Evolutionary conservation across 2,888 invertebrate genomes (phyloP).

Genomic region (Tipula helvola): DNA sequence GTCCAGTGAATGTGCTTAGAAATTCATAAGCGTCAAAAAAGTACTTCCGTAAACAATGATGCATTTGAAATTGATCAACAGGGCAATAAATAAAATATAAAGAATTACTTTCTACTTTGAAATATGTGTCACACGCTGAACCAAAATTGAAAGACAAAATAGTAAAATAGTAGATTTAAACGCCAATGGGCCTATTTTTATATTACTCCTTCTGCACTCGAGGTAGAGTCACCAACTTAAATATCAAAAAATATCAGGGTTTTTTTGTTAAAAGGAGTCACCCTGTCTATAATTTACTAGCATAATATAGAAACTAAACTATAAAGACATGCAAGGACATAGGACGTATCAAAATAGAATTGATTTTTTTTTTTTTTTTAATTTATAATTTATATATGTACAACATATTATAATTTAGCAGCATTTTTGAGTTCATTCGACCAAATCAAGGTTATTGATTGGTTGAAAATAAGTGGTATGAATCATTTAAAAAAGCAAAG

Average conservation of each 20-base stretch:
- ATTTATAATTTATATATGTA: not conserved
- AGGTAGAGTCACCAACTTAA: not conserved
- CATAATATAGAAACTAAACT: not conserved
- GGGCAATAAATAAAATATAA: not conserved
- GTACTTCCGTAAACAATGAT: not conserved
- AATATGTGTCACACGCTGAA: not conserved
- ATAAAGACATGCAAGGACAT: not conserved
- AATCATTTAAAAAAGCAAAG: not conserved
- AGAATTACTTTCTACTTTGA: not conserved
- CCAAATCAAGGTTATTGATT: slow-evolving; percentile 4
- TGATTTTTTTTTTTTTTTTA: not conserved
- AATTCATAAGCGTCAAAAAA: not conserved
- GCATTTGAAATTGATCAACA: not conserved
- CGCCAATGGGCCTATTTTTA: too few species aligned
- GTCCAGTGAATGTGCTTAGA: not conserved
- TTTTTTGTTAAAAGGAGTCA: not conserved
- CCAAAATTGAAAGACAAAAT: not conserved
- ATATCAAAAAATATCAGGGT: not conserved
- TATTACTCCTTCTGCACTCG: too few species aligned
- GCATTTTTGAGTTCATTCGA: not conserved
- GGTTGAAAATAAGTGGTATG: not conserved
- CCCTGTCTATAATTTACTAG: not conserved
- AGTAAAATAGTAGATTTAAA: not conserved
- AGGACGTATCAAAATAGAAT: not conserved
- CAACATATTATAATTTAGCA: not conserved